phyloP scores from a whole-genome alignment of 1,140 invertebrate genomes.

The Rhynchophorus ferrugineus region DNA sequence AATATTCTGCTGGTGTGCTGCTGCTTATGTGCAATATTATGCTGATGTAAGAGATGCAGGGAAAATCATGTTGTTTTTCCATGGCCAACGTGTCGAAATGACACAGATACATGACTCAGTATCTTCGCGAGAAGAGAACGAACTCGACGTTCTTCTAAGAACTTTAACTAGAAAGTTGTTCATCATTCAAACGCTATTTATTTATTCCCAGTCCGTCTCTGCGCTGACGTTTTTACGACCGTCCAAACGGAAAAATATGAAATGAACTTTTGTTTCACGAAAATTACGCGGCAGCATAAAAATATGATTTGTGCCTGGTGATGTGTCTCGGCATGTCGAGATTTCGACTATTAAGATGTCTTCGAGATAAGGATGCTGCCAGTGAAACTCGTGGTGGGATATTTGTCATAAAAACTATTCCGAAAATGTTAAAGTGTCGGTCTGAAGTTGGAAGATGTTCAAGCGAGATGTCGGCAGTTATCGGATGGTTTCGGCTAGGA shows the following conservation, averaged over 20 bases:
- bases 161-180: too few relatives aligned
- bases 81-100: too few relatives aligned
- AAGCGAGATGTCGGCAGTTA: neutral
- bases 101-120: too few relatives aligned
- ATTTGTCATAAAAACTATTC: neutral
- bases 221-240: neutral
- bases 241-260: neutral
- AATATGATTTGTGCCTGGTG: neutral
- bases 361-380: neutral
- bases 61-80: too few relatives aligned
- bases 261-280: neutral
- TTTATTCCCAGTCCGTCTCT: neutral
- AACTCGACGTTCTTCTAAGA: too few relatives aligned
- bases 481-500: too few relatives aligned
- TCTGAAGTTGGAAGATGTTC: neutral
- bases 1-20: too few relatives aligned
- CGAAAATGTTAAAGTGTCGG: neutral
- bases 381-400: neutral
- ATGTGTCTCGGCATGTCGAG: neutral
- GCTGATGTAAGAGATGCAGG: too few relatives aligned
- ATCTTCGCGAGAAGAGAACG: too few relatives aligned
- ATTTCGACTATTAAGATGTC: neutral
- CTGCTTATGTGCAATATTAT: too few relatives aligned
- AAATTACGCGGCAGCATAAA: neutral
- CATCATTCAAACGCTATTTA: too few relatives aligned